A percentile compares a stretch with the other conserved stretches of the same genome.
Conservation (phyloP, 2,888 invertebrate genomes). For the Athrips mouffetella region DNA sequence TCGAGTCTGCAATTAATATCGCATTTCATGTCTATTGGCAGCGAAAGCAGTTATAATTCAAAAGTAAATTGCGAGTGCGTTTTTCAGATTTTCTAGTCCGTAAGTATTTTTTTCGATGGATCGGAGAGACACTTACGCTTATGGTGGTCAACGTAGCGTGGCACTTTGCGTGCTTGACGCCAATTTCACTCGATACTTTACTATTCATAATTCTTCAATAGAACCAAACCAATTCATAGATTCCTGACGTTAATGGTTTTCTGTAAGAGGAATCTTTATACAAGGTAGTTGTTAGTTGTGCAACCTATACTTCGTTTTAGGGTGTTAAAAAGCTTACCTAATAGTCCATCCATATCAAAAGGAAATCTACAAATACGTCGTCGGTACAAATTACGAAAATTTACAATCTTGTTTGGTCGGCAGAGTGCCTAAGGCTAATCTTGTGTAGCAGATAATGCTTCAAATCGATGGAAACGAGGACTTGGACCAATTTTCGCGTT, state of each 20-base stretch:
- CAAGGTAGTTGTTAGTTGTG: neutral
- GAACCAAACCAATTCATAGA: slow-evolving; percentile 6
- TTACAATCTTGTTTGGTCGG: neutral
- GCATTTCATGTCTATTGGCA: slow-evolving; percentile 39
- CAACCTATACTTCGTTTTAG: neutral
- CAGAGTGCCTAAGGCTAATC: neutral
- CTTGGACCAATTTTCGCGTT: slow-evolving; percentile 30
- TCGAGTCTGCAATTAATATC: slow-evolving; percentile 48
- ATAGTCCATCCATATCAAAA: neutral
- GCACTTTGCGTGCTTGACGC: slow-evolving; percentile 52
- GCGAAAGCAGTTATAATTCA: slow-evolving; percentile 67
- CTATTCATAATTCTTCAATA: slow-evolving; percentile 10
- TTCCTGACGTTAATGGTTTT: neutral
- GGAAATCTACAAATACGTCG: neutral
- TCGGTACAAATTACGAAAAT: neutral
- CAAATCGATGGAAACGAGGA: slow-evolving; percentile 4
- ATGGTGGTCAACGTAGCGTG: slow-evolving; percentile 60
- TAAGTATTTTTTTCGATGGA: slow-evolving; percentile 47
- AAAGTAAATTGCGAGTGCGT: slow-evolving; percentile 54
- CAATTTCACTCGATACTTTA: slow-evolving; percentile 49
- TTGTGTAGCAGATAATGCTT: slow-evolving; percentile 8
- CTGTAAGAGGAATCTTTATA: neutral
- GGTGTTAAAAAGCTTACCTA: neutral
- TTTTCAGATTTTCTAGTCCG: slow-evolving; percentile 65
- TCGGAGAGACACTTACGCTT: slow-evolving; percentile 57